phyloP scores from a whole-genome alignment of 2,113 vertebrate species.

The Heliornis fulica region DNA sequence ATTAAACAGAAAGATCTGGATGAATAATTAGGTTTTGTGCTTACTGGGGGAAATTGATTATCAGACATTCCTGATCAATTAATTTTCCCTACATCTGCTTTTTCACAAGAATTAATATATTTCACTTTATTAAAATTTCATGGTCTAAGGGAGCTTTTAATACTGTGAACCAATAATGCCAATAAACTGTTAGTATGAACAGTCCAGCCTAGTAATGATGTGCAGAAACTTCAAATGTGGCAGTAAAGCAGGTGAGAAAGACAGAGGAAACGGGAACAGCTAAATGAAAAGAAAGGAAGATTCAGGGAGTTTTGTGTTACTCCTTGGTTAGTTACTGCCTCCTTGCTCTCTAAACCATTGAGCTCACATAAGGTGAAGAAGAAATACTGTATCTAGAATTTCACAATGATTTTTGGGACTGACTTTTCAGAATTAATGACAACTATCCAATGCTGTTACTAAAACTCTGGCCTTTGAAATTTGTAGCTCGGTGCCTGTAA shows the following conservation, averaged over 20 bases:
- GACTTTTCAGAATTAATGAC: background rate
- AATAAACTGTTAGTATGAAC: background rate
- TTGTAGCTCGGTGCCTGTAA: background rate
- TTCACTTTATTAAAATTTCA: conserved; percentile 41
- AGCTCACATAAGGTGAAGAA: background rate
- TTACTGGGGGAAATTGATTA: conserved; percentile 32
- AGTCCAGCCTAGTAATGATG: background rate
- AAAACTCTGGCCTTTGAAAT: background rate
- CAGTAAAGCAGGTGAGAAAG: background rate
- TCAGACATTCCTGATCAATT: conserved; percentile 38
- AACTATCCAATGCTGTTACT: background rate
- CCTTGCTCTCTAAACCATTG: background rate
- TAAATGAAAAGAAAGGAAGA: background rate
- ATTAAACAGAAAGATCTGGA: background rate
- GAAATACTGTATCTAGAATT: background rate
- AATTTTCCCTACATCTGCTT: conserved; percentile 28
- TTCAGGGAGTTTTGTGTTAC: background rate
- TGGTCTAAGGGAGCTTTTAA: background rate
- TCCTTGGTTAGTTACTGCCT: background rate
- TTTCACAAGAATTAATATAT: conserved; percentile 3
- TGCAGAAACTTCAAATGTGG: background rate
- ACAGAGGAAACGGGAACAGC: background rate
- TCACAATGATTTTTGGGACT: background rate
- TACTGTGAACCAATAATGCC: background rate
- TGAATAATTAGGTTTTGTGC: conserved; percentile 24